Evolutionary conservation across 2,113 vertebrate genomes (phyloP), one percentile per base, ranked within the genome.

Genomic region (Neoarius graeffei): DNA sequence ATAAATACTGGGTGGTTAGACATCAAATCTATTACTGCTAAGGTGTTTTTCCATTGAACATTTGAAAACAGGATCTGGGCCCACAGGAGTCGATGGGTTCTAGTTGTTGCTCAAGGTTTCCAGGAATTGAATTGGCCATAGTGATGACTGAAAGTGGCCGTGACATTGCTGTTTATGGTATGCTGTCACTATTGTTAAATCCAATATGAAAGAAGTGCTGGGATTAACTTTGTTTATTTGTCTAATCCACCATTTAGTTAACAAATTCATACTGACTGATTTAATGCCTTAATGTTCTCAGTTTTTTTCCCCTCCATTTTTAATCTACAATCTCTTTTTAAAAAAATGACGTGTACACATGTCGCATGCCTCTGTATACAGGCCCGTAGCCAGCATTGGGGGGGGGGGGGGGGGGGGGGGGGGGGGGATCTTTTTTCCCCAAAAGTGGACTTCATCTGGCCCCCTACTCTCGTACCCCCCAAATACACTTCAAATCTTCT

Each of bases 1-100:
- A 86, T 92, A 94, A 94, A 94, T 92, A 93, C 88, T 88, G 86
- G 88, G 89, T 91, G 92, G 93, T 94, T 94, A 93, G 27, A 35
- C 50, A 35, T 42, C 30, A 82, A 7, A 62, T 82, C 80, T 42
- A 25, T 82, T 62, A 15, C 57, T 82, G 59, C 57, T 62, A 15
- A 62, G 57, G 30, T 62, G 80, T 62, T 82, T 59, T 62, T 82
- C 57, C 17, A 59, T 59, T 59, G 79, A 15, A 35, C 15, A 35
- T 59, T 9, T 30, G 7, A 81, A 30, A 81, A 60, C 0, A 60
- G 27, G 10, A 23, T 42, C 19, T 60, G 27, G 30, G 57, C 27
- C 10, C 17, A 48, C 35, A 62, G 5, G 10, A 48, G 19, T 48
- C 30, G 62, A 7, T 62, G 30, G 19, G 10, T 82, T 23, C 9